Conservation (phyloP, 2,888 invertebrate species). For the Branchellion lobata region DNA sequence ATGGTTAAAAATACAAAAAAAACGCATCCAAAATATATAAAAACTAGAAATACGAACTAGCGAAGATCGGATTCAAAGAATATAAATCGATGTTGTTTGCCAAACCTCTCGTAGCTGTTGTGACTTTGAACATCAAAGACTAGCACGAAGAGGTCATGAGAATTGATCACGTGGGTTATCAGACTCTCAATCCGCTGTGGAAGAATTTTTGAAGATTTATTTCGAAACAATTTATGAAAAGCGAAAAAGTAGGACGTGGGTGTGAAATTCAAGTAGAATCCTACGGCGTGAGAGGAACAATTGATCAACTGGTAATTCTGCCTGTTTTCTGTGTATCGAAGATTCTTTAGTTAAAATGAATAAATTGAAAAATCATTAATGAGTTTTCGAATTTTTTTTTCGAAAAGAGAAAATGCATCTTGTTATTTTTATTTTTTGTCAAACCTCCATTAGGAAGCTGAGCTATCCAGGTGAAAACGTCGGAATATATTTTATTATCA, state of each 20-base stretch:
- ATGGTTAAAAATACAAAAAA: no score
- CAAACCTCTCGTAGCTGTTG: not conserved
- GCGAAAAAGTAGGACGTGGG: no score
- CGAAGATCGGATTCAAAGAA: no score
- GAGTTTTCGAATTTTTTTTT: no score
- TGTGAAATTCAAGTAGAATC: no score
- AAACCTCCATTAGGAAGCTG: constrained; percentile 7
- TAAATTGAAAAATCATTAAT: no score
- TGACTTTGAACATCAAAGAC: not conserved
- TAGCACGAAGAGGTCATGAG: not conserved
- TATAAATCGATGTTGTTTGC: no score
- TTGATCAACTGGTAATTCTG: not conserved
- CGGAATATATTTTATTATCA: not conserved
- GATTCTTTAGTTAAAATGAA: not conserved
- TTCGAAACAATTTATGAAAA: not conserved
- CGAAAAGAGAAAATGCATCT: no score
- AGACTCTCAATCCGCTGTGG: not conserved
- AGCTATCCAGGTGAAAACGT: not conserved
- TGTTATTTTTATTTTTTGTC: not conserved
- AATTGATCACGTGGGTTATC: not conserved
- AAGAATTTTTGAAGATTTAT: not conserved
- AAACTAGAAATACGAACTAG: no score
- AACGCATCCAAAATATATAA: no score
- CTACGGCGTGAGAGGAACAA: not conserved
- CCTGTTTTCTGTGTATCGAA: not conserved